Conservation (phyloP, 2,113 vertebrate genomes). For the Chamaea fasciata region DNA sequence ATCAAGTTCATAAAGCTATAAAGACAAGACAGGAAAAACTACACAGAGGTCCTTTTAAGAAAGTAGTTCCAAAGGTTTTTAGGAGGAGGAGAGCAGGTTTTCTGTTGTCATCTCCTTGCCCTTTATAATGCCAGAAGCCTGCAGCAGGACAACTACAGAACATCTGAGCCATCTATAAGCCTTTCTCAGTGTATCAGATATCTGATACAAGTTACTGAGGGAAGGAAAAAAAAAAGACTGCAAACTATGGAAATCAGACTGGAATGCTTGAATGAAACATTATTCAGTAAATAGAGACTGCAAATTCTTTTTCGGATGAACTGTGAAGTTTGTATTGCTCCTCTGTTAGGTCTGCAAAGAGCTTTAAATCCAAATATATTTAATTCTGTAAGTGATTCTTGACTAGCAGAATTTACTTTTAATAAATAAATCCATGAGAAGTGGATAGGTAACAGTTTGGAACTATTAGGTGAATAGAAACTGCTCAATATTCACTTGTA, state of each 20-base stretch:
- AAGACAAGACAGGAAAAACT: neutral
- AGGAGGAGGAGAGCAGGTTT: neutral
- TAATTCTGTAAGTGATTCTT: neutral
- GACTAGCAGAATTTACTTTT: neutral
- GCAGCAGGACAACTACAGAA: neutral
- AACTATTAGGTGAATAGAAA: neutral
- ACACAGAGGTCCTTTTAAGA: neutral
- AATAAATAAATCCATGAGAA: neutral
- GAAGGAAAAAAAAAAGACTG: neutral
- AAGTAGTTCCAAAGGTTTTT: neutral
- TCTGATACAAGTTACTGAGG: fast-evolving
- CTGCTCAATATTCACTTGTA: neutral
- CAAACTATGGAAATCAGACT: neutral
- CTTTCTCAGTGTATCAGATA: neutral
- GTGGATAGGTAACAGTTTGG: neutral
- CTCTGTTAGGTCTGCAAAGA: neutral
- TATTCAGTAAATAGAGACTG: neutral
- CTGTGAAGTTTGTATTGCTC: neutral
- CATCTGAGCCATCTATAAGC: neutral
- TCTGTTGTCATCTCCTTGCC: neutral
- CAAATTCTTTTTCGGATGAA: neutral
- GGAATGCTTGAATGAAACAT: neutral
- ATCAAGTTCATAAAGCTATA: neutral
- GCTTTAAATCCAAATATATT: neutral
- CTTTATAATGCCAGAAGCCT: neutral